These are phyloP conservation scores for Prunella himalayana DNA, from an alignment of 2,113 vertebrate species.

Conservation along the genomic window DNA sequence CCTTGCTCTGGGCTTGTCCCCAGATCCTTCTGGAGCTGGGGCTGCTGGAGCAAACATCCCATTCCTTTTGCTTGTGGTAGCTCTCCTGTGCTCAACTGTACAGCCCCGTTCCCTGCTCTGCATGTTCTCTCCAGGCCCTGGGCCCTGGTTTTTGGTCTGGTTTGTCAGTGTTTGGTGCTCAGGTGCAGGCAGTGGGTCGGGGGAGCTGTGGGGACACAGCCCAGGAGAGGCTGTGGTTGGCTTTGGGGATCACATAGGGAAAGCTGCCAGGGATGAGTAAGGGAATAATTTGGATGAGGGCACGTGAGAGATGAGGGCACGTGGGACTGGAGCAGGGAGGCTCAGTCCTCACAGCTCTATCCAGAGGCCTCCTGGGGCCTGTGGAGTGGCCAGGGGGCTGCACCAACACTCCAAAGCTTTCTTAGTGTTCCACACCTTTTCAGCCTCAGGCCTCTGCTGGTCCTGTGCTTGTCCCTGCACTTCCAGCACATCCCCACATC, in stretches of 20 bases:
- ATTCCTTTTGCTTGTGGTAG: background rate
- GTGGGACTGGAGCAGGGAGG: background rate
- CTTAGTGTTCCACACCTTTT: background rate
- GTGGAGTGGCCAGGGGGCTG: rapidly evolving
- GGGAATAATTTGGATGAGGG: background rate
- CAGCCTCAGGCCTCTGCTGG: background rate
- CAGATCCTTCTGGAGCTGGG: background rate
- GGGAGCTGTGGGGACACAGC: rapidly evolving
- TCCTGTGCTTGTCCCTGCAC: background rate
- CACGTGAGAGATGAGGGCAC: background rate
- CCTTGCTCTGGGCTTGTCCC: background rate
- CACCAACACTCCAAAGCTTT: background rate
- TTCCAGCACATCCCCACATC: background rate
- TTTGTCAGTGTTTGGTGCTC: background rate
- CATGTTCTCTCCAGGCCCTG: background rate
- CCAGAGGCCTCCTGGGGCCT: background rate
- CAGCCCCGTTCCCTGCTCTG: background rate
- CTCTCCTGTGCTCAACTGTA: rapidly evolving
- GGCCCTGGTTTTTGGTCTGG: background rate
- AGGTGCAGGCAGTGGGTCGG: rapidly evolving
- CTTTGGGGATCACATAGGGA: background rate
- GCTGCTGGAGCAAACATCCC: background rate
- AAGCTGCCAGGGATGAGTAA: background rate
- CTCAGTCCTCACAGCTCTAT: background rate
- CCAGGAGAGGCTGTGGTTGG: background rate